Evolutionary conservation across 2,797 vertebrate genomes (phyloP).

Genomic region (Acanthiza pusilla): DNA sequence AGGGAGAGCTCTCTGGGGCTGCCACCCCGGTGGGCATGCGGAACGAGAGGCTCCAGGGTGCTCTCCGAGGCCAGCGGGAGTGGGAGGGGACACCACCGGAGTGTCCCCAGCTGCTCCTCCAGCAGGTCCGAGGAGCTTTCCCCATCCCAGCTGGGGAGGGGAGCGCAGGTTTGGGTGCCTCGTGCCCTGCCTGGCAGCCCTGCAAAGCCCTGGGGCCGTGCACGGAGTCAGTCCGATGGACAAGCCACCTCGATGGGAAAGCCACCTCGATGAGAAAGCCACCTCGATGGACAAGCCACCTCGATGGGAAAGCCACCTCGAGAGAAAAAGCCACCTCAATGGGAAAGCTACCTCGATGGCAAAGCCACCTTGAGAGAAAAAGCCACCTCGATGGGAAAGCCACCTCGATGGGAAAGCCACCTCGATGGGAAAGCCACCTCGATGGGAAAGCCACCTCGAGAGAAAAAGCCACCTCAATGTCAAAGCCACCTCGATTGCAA

Average conservation of each 20-base stretch:
- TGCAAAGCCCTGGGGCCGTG: neutral
- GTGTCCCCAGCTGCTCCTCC: accelerated
- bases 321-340: too few relatives aligned
- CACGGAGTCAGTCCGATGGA: neutral
- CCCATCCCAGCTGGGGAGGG: neutral
- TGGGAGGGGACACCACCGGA: neutral
- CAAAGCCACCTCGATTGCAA: neutral
- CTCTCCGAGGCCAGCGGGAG: neutral
- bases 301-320: neutral
- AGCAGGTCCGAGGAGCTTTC: neutral
- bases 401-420: neutral
- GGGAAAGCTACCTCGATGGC: neutral
- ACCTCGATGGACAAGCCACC: too few relatives aligned
- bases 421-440: neutral
- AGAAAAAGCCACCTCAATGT: neutral
- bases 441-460: neutral
- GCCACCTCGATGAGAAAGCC: too few relatives aligned
- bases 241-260: neutral
- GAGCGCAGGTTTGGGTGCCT: neutral
- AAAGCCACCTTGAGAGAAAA: too few relatives aligned
- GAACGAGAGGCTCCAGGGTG: neutral
- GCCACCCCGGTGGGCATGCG: accelerated
- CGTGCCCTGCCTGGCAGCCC: neutral
- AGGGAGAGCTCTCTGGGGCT: neutral
- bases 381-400: too few relatives aligned